These are phyloP conservation scores for Microchrysa polita DNA, from an alignment of 2,888 invertebrate species.

Conservation along the genomic window DNA sequence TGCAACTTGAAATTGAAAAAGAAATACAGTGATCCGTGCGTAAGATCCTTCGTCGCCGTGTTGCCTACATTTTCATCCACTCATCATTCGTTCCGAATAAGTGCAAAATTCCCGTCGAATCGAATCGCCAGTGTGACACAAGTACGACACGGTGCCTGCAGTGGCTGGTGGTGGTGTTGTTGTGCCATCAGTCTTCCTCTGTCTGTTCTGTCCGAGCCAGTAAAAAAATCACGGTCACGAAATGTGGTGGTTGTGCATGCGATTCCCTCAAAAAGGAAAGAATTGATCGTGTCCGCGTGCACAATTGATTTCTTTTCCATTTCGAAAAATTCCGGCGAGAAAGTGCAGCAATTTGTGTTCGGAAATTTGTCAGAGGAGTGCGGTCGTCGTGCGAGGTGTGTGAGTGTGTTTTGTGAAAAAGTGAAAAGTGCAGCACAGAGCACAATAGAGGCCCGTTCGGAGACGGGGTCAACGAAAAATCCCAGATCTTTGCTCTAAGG, in stretches of 20 bases:
- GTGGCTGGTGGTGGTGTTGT: no score
- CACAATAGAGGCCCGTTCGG: neutral
- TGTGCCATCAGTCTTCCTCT: no score
- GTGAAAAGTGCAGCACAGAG: conserved; percentile 7
- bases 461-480: neutral
- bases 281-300: conserved; percentile 26
- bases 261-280: conserved; percentile 24
- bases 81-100: no score
- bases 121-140: no score
- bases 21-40: no score
- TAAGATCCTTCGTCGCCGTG: no score
- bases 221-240: conserved; percentile 44
- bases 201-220: conserved; percentile 1
- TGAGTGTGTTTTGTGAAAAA: conserved; percentile 1
- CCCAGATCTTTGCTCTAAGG: neutral
- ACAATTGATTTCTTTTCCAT: neutral
- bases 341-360: conserved; percentile 15
- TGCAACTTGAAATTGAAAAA: no score
- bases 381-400: neutral
- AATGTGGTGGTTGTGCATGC: conserved; percentile 14
- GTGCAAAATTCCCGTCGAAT: no score
- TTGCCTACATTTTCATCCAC: no score
- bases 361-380: neutral
- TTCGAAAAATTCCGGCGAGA: neutral
- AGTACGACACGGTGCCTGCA: no score